phyloP scores from a whole-genome alignment of 2,888 invertebrate species.

The Geophilus truncorum region DNA sequence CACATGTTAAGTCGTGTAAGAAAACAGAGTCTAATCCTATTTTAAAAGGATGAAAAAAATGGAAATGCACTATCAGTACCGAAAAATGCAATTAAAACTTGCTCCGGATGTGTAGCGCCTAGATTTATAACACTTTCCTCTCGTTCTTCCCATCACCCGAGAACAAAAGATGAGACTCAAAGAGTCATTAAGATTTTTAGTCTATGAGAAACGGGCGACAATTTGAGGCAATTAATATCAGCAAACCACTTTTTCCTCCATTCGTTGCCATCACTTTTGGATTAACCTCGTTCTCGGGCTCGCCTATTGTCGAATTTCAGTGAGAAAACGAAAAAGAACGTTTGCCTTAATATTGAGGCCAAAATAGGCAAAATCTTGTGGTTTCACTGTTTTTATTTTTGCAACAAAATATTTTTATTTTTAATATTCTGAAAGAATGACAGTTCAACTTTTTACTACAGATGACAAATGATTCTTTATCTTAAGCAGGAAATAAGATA shows the following conservation, averaged over 20 bases:
- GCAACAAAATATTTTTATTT: background rate
- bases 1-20: background rate
- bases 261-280: background rate
- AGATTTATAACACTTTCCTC: background rate
- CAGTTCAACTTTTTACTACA: too few relatives aligned
- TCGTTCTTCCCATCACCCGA: background rate
- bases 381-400: background rate
- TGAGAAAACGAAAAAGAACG: background rate
- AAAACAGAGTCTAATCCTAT: background rate
- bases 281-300: background rate
- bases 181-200: background rate
- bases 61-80: too few relatives aligned
- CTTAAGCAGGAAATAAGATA: too few relatives aligned
- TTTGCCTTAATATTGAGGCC: background rate
- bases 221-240: constrained; percentile 8
- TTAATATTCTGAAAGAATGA: too few relatives aligned
- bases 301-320: background rate
- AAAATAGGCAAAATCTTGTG: background rate
- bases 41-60: background rate
- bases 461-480: too few relatives aligned
- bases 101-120: background rate
- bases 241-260: background rate
- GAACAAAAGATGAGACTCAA: background rate
- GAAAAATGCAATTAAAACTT: background rate
- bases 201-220: background rate